Evolutionary conservation across 2,888 invertebrate species (phyloP), one percentile per base, ranked within the genome.

Genomic region (Electrophaes corylata): DNA sequence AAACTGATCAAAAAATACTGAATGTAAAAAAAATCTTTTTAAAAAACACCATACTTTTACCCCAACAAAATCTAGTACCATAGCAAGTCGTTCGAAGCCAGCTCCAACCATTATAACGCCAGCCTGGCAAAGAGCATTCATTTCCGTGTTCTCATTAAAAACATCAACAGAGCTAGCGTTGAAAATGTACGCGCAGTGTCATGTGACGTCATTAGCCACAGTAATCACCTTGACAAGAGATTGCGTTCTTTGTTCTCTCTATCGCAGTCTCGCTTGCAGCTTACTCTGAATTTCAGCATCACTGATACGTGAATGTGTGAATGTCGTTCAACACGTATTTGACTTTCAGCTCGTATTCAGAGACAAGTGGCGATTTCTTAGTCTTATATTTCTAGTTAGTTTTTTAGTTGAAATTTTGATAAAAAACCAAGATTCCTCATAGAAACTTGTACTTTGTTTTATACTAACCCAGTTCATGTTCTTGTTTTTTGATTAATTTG

Each of bases 81-180:
- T 12, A 33, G n/a, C 33, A 33, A 11, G 35, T 14, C 6, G 35
- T 40, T 40, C 19, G 20, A n/a, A 20, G 16, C 14, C 19, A 18
- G 40, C n/a, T 40, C 20, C 35, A 47, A 29, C 23, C 41, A 46
- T 31, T 48, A 55, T 43, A 52, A 43, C 40, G 47, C 23, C 35
- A 50, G 47, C 35, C 54, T 47, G 37, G 47, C 51, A 60, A 60
- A 60, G 55, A 60, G 50, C 60, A 60, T 60, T 60, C 55, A 51
- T 41, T 54, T 55, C 59, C 59, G 59, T 46, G 45, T 47, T 60
- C 60, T 60, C 60, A 60, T 60, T 60, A 60, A 60, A 59, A 60
- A 47, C 47, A 41, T 60, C 55, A 59, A 59, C 54, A 60, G 47
- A 43, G 51, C 55, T 41, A 54, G 29, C 57, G 52, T 33, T 33